phyloP scores from a whole-genome alignment of 2,888 invertebrate species.

The Epiblema foenella region DNA sequence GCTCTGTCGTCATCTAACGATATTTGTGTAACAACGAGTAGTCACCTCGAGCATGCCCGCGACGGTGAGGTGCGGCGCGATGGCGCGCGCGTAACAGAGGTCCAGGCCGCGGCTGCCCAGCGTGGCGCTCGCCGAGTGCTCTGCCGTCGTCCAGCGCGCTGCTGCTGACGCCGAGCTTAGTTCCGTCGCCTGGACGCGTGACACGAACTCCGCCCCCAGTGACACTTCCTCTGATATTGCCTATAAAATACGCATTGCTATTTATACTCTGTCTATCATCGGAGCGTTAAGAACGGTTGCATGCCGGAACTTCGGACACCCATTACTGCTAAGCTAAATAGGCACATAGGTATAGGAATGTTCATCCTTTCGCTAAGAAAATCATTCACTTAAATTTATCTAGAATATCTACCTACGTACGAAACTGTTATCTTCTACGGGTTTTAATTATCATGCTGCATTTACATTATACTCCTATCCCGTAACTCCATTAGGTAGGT shows the following conservation, averaged over 20 bases:
- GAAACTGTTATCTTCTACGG: no score
- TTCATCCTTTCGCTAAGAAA: no score
- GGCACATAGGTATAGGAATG: no score
- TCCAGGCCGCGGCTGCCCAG: slow-evolving; percentile 79
- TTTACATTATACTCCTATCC: no score
- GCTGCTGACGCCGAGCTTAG: slow-evolving; percentile 76
- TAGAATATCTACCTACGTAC: no score
- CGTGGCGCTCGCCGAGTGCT: slow-evolving; percentile 75
- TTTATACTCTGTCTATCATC: background rate
- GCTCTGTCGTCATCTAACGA: slow-evolving; percentile 68
- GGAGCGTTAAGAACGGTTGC: no score
- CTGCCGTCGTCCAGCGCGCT: slow-evolving; percentile 67
- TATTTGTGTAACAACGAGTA: background rate
- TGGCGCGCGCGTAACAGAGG: slow-evolving; percentile 71
- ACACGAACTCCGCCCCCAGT: slow-evolving; percentile 76
- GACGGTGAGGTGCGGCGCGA: slow-evolving; percentile 74
- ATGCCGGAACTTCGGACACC: no score
- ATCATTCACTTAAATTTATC: no score
- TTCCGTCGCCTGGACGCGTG: slow-evolving; percentile 67
- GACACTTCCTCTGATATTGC: slow-evolving; percentile 69
- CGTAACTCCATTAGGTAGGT: no score
- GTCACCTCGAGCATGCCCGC: slow-evolving; percentile 75
- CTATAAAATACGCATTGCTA: slow-evolving; percentile 51
- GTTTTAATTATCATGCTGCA: no score
- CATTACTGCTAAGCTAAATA: no score